Conservation (phyloP, 2,888 invertebrate species). For the Plagodis pulveraria region DNA sequence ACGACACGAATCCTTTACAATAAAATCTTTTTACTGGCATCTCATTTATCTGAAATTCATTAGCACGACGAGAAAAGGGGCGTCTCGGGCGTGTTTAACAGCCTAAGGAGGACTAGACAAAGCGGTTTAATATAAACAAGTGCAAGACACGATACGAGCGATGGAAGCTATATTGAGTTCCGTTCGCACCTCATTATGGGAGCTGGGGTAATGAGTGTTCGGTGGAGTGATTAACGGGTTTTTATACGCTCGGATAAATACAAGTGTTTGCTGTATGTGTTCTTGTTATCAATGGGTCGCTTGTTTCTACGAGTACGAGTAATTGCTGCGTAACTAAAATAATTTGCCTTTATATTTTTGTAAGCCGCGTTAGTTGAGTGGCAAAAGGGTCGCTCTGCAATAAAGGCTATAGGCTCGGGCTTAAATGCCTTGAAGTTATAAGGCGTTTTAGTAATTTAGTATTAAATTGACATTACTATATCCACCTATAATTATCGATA, state of each 20-base stretch:
- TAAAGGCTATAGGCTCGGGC: too few relatives aligned
- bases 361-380: too few relatives aligned
- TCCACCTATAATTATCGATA: too few relatives aligned
- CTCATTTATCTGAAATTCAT: constrained; percentile 23
- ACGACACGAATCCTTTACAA: background rate
- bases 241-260: constrained; percentile 14
- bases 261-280: background rate
- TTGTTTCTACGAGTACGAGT: too few relatives aligned
- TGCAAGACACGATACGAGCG: constrained; percentile 19
- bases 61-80: constrained; percentile 12
- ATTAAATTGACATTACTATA: too few relatives aligned
- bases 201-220: constrained; percentile 22
- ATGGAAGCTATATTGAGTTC: constrained; percentile 17
- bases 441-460: too few relatives aligned
- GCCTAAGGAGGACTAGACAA: constrained; percentile 29
- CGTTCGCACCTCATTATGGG: constrained; percentile 27
- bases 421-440: too few relatives aligned
- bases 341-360: too few relatives aligned
- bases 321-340: too few relatives aligned
- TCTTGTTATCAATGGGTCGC: too few relatives aligned
- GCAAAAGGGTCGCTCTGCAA: too few relatives aligned
- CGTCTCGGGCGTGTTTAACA: constrained; percentile 21
- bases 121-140: constrained; percentile 38
- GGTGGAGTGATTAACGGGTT: constrained; percentile 17
- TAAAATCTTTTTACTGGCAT: constrained; percentile 5